phyloP scores from a whole-genome alignment of 2,888 invertebrate genomes.

The Neoascia interrupta region DNA sequence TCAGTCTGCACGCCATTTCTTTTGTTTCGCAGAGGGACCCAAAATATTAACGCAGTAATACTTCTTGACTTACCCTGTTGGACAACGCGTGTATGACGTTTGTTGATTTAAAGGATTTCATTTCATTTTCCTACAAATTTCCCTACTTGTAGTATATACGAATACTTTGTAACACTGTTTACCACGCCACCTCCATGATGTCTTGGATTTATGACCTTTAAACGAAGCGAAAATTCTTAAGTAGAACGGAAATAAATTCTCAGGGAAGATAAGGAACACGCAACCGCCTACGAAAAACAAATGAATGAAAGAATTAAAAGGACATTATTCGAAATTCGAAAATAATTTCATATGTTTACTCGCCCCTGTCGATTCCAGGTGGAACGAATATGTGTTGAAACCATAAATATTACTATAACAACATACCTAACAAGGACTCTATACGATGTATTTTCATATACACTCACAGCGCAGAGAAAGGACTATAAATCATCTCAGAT shows the following conservation, averaged over 20 bases:
- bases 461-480: slow-evolving; percentile 16
- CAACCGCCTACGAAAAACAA: slow-evolving; percentile 29
- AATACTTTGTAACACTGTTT: too few species aligned
- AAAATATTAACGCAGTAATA: slow-evolving; percentile 1
- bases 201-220: slow-evolving; percentile 55
- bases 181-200: neutral
- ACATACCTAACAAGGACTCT: slow-evolving; percentile 29
- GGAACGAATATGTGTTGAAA: slow-evolving; percentile 60
- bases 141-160: too few species aligned
- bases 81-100: slow-evolving; percentile 61
- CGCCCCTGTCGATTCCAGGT: slow-evolving; percentile 31
- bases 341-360: slow-evolving; percentile 54
- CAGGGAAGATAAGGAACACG: slow-evolving; percentile 59
- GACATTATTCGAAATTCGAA: slow-evolving; percentile 67
- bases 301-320: slow-evolving; percentile 60
- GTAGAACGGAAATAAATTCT: slow-evolving; percentile 65
- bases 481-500: slow-evolving; percentile 66
- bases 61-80: slow-evolving; percentile 45
- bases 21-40: slow-evolving; percentile 11
- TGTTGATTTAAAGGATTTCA: slow-evolving; percentile 47
- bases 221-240: slow-evolving; percentile 47
- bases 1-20: slow-evolving; percentile 51
- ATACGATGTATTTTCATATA: too few species aligned
- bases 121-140: neutral
- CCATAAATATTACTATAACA: slow-evolving; percentile 65